Percentiles rank a stretch among this genome's conserved stretches.
Evolutionary conservation across 2,888 invertebrate genomes (phyloP).

Genomic region (Stegana nigrithorax): DNA sequence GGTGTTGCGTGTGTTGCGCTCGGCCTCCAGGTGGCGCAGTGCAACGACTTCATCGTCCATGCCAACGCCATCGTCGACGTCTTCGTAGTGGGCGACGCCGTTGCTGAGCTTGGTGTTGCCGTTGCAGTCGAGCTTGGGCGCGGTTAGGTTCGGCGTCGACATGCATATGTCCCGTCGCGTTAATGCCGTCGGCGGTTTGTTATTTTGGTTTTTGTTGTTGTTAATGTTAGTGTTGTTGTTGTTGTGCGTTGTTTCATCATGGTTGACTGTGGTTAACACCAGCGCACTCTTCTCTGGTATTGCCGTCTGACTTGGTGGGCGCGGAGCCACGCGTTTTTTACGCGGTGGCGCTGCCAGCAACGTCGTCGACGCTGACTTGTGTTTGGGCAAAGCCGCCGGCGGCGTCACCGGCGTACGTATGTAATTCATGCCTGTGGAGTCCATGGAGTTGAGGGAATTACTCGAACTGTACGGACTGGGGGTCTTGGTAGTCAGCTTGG

Average conservation of each 20-base stretch:
- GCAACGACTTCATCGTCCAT: background rate
- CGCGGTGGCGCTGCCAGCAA: slow-evolving; percentile 58
- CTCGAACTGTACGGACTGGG: slow-evolving; percentile 69
- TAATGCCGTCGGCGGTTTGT: slow-evolving; percentile 13
- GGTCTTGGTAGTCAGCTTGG: slow-evolving; percentile 65
- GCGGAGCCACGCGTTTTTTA: slow-evolving; percentile 66
- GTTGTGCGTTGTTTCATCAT: background rate
- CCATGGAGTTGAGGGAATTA: slow-evolving; percentile 68
- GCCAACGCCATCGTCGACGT: slow-evolving; percentile 36
- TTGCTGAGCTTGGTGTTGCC: slow-evolving; percentile 48
- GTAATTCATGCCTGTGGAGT: slow-evolving; percentile 67
- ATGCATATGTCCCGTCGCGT: slow-evolving; percentile 62
- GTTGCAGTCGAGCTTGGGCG: slow-evolving; percentile 58
- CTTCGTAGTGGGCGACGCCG: slow-evolving; percentile 33
- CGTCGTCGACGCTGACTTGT: slow-evolving; percentile 28
- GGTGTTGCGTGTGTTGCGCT: slow-evolving; percentile 45
- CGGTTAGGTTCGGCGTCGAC: slow-evolving; percentile 64
- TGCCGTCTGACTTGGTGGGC: slow-evolving; percentile 66
- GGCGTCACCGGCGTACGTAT: slow-evolving; percentile 57
- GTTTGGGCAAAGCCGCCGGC: slow-evolving; percentile 36
- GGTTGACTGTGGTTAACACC: slow-evolving; percentile 36
- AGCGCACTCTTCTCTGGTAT: slow-evolving; percentile 60
- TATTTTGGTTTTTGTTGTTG: background rate
- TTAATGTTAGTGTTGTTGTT: background rate
- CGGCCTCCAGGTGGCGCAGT: slow-evolving; percentile 49